phyloP scores from a whole-genome alignment of 2,888 invertebrate genomes.

The Bedellia somnulentella region DNA sequence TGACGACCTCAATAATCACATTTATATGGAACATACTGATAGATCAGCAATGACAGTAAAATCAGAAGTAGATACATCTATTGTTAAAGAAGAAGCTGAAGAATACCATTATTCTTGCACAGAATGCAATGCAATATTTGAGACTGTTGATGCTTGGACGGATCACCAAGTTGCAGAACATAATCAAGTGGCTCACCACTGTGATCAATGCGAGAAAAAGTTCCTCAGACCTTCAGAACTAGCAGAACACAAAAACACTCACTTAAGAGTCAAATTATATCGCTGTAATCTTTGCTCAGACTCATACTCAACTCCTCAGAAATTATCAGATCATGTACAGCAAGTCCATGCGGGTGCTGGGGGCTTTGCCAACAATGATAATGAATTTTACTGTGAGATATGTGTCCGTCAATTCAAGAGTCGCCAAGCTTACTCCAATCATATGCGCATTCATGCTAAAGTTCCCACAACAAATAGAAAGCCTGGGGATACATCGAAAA shows the following conservation, averaged over 20 bases:
- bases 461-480: slow-evolving; percentile 52
- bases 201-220: slow-evolving; percentile 65
- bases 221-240: slow-evolving; percentile 63
- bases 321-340: slow-evolving; percentile 58
- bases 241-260: slow-evolving; percentile 67
- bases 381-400: slow-evolving; percentile 56
- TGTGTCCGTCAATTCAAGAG: slow-evolving; percentile 64
- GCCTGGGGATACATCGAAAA: slow-evolving; percentile 33
- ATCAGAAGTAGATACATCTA: slow-evolving; percentile 37
- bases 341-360: slow-evolving; percentile 44
- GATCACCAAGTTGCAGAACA: slow-evolving; percentile 61
- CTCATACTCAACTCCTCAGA: slow-evolving; percentile 65
- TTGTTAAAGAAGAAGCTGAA: slow-evolving; percentile 52
- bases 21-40: slow-evolving; percentile 60
- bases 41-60: slow-evolving; percentile 19
- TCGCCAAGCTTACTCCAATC: slow-evolving; percentile 56
- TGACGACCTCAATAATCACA: slow-evolving; percentile 59
- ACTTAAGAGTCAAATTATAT: slow-evolving; percentile 67
- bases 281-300: slow-evolving; percentile 61
- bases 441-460: slow-evolving; percentile 56
- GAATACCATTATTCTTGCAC: slow-evolving; percentile 63
- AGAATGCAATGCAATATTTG: slow-evolving; percentile 62
- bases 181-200: slow-evolving; percentile 54
- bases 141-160: slow-evolving; percentile 59
- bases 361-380: slow-evolving; percentile 20